Conservation (phyloP, 1,140 invertebrate genomes). For the Psilanteris sp. region DNA sequence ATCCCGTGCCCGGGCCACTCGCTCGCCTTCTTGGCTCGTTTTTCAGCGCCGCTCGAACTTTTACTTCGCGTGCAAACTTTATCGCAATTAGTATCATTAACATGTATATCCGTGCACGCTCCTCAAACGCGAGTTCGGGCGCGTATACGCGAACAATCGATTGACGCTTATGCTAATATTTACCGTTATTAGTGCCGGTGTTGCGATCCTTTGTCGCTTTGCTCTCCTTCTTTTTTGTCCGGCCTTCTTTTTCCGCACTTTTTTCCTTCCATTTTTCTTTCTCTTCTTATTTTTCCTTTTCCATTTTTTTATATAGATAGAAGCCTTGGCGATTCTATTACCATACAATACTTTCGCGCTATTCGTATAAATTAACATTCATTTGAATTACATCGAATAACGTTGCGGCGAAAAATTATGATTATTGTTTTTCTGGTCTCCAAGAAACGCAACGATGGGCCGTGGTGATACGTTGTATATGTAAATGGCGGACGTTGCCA, state of each 20-base stretch:
- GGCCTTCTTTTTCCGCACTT: neutral
- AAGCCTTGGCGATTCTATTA: conserved; percentile 31
- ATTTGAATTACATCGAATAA: conserved; percentile 50
- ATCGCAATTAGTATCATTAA: conserved; percentile 50
- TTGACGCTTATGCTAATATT: conserved; percentile 42
- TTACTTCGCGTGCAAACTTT: conserved; percentile 41
- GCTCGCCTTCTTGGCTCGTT: conserved; percentile 10
- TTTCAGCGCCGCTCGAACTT: conserved; percentile 15
- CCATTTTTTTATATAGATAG: neutral
- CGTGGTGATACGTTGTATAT: conserved; percentile 26
- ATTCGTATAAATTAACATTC: conserved; percentile 59
- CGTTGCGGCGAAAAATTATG: conserved; percentile 33
- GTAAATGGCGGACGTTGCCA: conserved; percentile 5
- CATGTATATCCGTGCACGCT: conserved; percentile 19
- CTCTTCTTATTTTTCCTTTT: neutral
- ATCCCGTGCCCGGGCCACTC: neutral
- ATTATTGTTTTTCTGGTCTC: conserved; percentile 42
- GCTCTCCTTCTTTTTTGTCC: neutral
- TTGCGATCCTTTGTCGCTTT: conserved; percentile 9
- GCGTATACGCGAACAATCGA: conserved; percentile 28
- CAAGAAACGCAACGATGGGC: conserved; percentile 13
- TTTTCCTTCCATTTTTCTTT: neutral
- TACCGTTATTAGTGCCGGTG: conserved; percentile 35
- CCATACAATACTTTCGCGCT: conserved; percentile 51
- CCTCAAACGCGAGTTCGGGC: conserved; percentile 9